Evolutionary conservation across 1,140 invertebrate species (phyloP).

Genomic region (Drosophila pandora): DNA sequence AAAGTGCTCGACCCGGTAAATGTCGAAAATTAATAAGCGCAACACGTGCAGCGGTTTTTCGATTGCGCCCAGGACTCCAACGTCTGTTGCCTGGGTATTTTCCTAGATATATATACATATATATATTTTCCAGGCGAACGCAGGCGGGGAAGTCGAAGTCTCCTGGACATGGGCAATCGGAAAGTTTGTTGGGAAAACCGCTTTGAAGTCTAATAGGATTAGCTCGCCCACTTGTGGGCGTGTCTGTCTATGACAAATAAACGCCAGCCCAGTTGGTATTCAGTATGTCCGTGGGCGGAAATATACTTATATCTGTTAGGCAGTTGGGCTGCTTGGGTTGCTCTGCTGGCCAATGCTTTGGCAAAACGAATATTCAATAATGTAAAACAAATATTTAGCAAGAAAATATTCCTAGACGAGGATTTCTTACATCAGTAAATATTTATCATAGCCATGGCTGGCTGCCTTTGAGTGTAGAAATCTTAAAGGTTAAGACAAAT

Average conservation of each 20-base stretch:
- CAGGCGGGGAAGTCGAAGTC: slow-evolving; percentile 4
- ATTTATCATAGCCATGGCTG: slow-evolving; percentile 16
- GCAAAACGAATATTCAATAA: slow-evolving; percentile 68
- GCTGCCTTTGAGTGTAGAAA: neutral
- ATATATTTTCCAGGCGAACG: neutral
- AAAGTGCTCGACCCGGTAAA: slow-evolving; percentile 42
- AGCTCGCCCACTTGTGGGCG: slow-evolving; percentile 46
- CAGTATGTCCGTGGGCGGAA: slow-evolving; percentile 5
- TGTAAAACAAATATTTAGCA: slow-evolving; percentile 62
- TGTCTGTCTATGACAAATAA: slow-evolving; percentile 57
- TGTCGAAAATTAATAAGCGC: slow-evolving; percentile 72
- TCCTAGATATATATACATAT: neutral
- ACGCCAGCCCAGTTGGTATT: slow-evolving; percentile 21
- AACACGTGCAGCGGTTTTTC: slow-evolving; percentile 70
- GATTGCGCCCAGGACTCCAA: slow-evolving; percentile 12
- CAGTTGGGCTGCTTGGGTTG: too few relatives aligned
- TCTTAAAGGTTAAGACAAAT: neutral
- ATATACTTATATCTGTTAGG: slow-evolving; percentile 8
- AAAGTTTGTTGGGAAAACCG: slow-evolving; percentile 73
- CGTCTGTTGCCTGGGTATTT: slow-evolving; percentile 32
- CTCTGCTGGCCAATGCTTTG: slow-evolving; percentile 26
- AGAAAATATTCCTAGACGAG: slow-evolving; percentile 44
- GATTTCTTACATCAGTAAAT: slow-evolving; percentile 46
- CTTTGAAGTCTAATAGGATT: slow-evolving; percentile 83
- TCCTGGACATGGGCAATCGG: slow-evolving; percentile 51